Percentiles rank a stretch among this genome's conserved stretches.
phyloP scores from a whole-genome alignment of 2,113 vertebrate species.

The Xiphophorus maculatus region DNA sequence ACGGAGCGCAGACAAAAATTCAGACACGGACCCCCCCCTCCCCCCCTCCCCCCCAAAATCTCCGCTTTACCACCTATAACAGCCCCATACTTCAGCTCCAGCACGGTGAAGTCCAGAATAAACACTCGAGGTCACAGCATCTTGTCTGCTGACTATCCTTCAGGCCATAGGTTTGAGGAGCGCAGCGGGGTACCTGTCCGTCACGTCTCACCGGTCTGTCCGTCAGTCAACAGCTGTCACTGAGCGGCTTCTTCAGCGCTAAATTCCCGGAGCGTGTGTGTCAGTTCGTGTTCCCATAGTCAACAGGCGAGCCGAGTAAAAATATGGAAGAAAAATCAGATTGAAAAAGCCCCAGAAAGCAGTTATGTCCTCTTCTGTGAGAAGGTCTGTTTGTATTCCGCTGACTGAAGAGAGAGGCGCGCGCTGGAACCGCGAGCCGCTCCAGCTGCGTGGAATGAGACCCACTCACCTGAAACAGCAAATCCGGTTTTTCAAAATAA shows the following conservation, averaged over 20 bases:
- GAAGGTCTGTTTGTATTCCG: conserved; percentile 52
- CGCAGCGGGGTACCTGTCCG: conserved; percentile 63
- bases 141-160: conserved; percentile 22
- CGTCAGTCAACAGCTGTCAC: conserved; percentile 63
- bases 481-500: conserved; percentile 48
- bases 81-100: conserved; percentile 66
- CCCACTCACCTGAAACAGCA: conserved; percentile 45
- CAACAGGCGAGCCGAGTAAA: not conserved
- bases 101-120: conserved; percentile 48
- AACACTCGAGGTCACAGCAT: conserved; percentile 40
- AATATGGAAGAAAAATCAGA: not conserved
- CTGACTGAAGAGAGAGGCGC: conserved; percentile 55
- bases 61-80: conserved; percentile 65
- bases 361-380: conserved; percentile 4
- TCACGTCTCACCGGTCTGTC: conserved; percentile 67
- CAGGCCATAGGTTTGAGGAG: conserved; percentile 30
- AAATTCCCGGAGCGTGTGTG: conserved; percentile 1
- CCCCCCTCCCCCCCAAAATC: conserved; percentile 10
- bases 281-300: conserved; percentile 41
- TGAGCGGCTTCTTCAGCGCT: conserved; percentile 37
- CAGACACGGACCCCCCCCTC: conserved; percentile 38
- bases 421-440: conserved; percentile 49
- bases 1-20: conserved; percentile 65
- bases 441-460: conserved; percentile 55
- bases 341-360: not conserved